phyloP scores from a whole-genome alignment of 2,113 vertebrate genomes.

The Probosciger aterrimus region DNA sequence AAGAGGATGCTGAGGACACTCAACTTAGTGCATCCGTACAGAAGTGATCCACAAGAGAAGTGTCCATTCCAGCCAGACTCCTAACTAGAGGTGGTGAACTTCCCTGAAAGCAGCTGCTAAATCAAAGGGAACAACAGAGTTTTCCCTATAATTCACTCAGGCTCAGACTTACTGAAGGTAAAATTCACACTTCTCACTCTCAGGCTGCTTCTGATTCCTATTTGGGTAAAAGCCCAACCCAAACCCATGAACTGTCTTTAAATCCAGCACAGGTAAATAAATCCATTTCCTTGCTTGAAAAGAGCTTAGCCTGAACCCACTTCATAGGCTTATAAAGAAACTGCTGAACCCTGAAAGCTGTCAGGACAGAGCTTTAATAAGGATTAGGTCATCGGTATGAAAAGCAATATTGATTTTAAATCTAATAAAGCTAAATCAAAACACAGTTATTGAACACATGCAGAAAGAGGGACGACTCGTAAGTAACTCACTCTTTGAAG shows the following conservation, averaged over 20 bases:
- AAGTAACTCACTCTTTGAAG: background rate
- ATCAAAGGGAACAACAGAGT: background rate
- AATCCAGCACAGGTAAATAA: background rate
- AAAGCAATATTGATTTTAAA: slow-evolving; percentile 47
- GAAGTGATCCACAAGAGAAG: background rate
- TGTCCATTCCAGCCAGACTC: background rate
- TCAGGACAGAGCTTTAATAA: background rate
- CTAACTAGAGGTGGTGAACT: background rate
- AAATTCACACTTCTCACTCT: background rate
- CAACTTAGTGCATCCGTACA: background rate
- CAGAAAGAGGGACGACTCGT: background rate
- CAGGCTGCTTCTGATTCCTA: background rate
- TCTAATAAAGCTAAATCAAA: slow-evolving; percentile 49
- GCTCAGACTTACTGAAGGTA: background rate
- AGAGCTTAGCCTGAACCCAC: background rate
- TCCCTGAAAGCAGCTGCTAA: background rate
- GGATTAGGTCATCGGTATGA: slow-evolving; percentile 34
- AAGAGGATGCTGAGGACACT: background rate
- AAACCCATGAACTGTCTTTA: background rate
- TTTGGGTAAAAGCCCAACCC: background rate
- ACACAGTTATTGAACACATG: background rate
- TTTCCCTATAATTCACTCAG: background rate
- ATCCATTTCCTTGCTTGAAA: background rate
- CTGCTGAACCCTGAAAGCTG: slow-evolving; percentile 16
- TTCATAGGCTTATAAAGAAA: slow-evolving; percentile 1